These are phyloP conservation scores for Brachypalpus laphriformis DNA, from an alignment of 2,888 invertebrate species.

Conservation along the genomic window DNA sequence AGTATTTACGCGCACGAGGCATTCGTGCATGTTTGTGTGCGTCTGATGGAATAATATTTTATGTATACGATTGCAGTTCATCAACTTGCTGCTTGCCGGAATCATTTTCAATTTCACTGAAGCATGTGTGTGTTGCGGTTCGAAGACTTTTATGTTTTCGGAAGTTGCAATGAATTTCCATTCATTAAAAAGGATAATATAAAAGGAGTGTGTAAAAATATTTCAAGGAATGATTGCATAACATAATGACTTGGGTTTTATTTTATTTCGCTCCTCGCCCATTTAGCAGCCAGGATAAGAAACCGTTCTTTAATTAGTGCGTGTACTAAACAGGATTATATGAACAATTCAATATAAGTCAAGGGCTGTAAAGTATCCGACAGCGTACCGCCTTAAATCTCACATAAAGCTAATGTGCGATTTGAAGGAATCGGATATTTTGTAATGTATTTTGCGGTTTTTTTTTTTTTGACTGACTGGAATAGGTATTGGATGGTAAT, in stretches of 20 bases:
- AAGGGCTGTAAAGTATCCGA: too few relatives aligned
- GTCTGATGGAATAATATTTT: background rate
- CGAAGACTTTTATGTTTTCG: background rate
- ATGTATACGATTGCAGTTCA: constrained; percentile 34
- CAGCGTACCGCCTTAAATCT: too few relatives aligned
- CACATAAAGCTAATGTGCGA: too few relatives aligned
- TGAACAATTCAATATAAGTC: too few relatives aligned
- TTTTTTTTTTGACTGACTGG: too few relatives aligned
- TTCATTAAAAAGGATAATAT: background rate
- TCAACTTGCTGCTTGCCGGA: constrained; percentile 20
- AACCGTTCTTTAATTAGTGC: too few relatives aligned
- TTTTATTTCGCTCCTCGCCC: too few relatives aligned
- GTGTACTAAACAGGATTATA: too few relatives aligned
- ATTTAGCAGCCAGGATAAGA: too few relatives aligned
- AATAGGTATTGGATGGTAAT: too few relatives aligned
- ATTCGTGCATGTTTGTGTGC: constrained; percentile 5
- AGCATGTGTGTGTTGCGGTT: background rate
- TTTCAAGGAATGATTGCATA: background rate
- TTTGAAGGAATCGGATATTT: too few relatives aligned
- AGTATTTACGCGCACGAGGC: constrained; percentile 16
- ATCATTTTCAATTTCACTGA: constrained; percentile 17
- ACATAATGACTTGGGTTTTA: background rate
- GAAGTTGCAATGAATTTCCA: background rate
- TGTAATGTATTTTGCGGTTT: too few relatives aligned
- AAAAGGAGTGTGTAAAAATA: background rate